phyloP scores from a whole-genome alignment of 2,888 invertebrate species.

The Dryococelus australis region DNA sequence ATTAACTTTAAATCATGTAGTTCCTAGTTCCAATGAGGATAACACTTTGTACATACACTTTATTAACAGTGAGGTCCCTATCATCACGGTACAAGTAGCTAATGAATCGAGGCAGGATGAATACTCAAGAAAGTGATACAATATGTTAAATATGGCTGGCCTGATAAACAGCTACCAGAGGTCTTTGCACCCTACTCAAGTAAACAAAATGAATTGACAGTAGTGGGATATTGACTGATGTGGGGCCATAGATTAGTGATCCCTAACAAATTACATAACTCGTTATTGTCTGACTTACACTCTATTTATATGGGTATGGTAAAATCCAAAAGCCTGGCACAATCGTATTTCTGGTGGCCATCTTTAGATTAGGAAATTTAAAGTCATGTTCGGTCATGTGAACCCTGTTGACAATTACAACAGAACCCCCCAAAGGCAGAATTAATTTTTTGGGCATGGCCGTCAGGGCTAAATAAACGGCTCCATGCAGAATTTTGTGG shows the following conservation, averaged over 20 bases:
- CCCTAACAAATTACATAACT: background rate
- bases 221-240: background rate
- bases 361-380: background rate
- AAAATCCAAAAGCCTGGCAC: background rate
- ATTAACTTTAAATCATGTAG: too few species aligned
- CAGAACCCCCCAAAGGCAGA: constrained; percentile 4
- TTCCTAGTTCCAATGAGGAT: background rate
- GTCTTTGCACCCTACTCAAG: background rate
- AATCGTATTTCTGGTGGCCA: background rate
- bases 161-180: background rate
- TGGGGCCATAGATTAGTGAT: too few species aligned
- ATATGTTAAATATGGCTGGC: constrained; percentile 18
- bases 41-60: background rate
- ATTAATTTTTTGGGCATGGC: background rate
- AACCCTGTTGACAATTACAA: background rate
- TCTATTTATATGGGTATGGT: constrained; percentile 6
- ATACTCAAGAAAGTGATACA: background rate
- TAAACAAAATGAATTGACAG: background rate
- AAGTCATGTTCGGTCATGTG: background rate
- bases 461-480: background rate
- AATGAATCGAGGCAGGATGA: background rate
- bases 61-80: too few species aligned
- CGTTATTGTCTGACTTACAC: background rate
- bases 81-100: too few species aligned
- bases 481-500: background rate